These are phyloP conservation scores for Teleopsis dalmanni DNA, from an alignment of 1,140 invertebrate genomes.

Conservation along the genomic window DNA sequence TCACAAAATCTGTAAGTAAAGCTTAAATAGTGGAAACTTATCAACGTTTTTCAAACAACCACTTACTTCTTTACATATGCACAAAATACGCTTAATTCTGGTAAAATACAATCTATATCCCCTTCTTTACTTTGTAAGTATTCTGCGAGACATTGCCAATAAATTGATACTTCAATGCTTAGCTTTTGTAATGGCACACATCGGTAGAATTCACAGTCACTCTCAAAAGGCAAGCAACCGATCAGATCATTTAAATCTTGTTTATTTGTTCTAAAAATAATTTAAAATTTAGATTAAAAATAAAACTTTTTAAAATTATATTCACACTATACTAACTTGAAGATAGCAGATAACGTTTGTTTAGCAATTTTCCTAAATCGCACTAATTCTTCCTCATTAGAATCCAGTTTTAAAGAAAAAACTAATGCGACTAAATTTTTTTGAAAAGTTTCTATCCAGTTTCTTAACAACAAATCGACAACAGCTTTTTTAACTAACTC, in stretches of 20 bases:
- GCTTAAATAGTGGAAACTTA: background rate
- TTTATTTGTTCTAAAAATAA: constrained; percentile 9
- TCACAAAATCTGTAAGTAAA: constrained; percentile 21
- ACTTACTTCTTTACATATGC: constrained; percentile 47
- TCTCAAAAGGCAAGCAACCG: constrained; percentile 22
- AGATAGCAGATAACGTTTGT: constrained; percentile 45
- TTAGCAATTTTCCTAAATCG: constrained; percentile 36
- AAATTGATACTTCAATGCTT: constrained; percentile 52
- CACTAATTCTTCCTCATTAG: constrained; percentile 43
- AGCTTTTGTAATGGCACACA: constrained; percentile 51
- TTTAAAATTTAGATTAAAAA: background rate
- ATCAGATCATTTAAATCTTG: too few relatives aligned
- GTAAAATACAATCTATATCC: constrained; percentile 47
- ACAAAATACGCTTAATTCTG: constrained; percentile 51
- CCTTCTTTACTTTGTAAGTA: constrained; percentile 44
- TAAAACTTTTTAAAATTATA: background rate
- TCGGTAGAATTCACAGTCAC: constrained; percentile 41
- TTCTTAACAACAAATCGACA: constrained; percentile 49
- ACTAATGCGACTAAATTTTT: constrained; percentile 56
- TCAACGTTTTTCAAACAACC: background rate
- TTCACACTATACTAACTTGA: constrained; percentile 35
- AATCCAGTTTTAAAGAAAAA: constrained; percentile 56
- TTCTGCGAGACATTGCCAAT: constrained; percentile 55
- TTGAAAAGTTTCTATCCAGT: constrained; percentile 58
- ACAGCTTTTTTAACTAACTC: constrained; percentile 48